Conservation (phyloP, 2,888 invertebrate species). For the Oligia fasciuncula region DNA sequence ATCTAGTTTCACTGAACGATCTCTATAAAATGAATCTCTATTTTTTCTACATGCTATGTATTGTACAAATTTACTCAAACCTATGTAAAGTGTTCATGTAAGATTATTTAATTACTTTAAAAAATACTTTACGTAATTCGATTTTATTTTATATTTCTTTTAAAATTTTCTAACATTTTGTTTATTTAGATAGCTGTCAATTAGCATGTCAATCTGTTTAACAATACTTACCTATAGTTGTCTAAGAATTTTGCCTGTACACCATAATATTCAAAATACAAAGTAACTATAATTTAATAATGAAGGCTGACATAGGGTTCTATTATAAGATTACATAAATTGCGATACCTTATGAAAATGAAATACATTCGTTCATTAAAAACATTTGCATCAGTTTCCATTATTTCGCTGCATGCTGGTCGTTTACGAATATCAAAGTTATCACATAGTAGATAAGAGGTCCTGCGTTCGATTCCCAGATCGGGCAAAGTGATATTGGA, state of each 20-base stretch:
- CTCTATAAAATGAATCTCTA: conserved; percentile 89
- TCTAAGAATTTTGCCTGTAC: conserved; percentile 59
- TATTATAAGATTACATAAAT: conserved; percentile 34
- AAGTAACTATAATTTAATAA: conserved; percentile 61
- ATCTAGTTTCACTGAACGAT: conserved; percentile 89
- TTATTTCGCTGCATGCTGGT: background rate
- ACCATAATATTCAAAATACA: conserved; percentile 63
- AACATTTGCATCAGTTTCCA: conserved; percentile 14
- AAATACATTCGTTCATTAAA: background rate
- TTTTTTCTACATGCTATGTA: conserved; percentile 90
- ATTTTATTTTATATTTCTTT: conserved; percentile 59
- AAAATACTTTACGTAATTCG: conserved; percentile 66
- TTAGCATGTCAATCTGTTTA: conserved; percentile 84
- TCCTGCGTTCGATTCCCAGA: too few species aligned
- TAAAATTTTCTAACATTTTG: conserved; percentile 41
- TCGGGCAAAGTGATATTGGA: too few species aligned
- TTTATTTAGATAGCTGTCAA: conserved; percentile 84
- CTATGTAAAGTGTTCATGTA: conserved; percentile 87
- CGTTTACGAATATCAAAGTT: background rate
- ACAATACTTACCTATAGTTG: conserved; percentile 43
- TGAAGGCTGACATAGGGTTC: conserved; percentile 66
- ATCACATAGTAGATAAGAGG: background rate
- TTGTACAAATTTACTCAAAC: conserved; percentile 88
- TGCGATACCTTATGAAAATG: conserved; percentile 24
- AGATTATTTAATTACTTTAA: conserved; percentile 76